Percentiles rank a stretch among this genome's conserved stretches.
Evolutionary conservation across 1,140 invertebrate species (phyloP).

Genomic region (Sminthurinus signatus): DNA sequence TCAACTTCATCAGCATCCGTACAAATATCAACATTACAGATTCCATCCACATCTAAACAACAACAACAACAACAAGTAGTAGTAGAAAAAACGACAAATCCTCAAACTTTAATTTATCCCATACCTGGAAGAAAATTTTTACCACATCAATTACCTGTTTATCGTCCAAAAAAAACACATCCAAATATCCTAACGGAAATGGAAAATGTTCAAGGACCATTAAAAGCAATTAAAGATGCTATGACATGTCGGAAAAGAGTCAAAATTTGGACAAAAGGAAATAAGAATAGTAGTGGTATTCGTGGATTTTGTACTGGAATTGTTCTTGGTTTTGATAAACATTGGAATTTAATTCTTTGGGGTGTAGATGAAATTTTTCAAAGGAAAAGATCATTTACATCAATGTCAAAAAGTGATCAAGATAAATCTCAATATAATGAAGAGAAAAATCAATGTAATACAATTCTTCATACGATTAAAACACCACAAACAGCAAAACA

Average conservation of each 20-base stretch:
- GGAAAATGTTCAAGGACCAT: constrained; percentile 51
- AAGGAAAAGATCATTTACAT: constrained; percentile 48
- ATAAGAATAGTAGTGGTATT: constrained; percentile 50
- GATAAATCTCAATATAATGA: neutral
- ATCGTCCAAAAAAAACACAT: constrained; percentile 14
- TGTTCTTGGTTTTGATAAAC: constrained; percentile 84
- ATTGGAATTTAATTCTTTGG: constrained; percentile 83
- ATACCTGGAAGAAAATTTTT: constrained; percentile 36
- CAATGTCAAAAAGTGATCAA: constrained; percentile 13
- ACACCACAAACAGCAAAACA: neutral
- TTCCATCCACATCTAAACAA: neutral
- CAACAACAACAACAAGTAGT: neutral
- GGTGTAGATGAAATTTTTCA: constrained; percentile 81
- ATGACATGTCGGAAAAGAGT: constrained; percentile 55
- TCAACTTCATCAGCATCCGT: no score
- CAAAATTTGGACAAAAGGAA: constrained; percentile 55
- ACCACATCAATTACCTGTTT: constrained; percentile 35
- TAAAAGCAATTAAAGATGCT: constrained; percentile 56
- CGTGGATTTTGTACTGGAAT: constrained; percentile 72
- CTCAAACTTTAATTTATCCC: constrained; percentile 25
- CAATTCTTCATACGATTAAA: neutral
- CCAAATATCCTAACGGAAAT: constrained; percentile 28
- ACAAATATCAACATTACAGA: neutral
- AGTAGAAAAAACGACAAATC: neutral
- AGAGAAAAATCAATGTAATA: neutral